A percentile compares a stretch with the other conserved stretches of the same genome.
Conservation (phyloP, 2,888 invertebrate species). For the Trachelus iudaicus region DNA sequence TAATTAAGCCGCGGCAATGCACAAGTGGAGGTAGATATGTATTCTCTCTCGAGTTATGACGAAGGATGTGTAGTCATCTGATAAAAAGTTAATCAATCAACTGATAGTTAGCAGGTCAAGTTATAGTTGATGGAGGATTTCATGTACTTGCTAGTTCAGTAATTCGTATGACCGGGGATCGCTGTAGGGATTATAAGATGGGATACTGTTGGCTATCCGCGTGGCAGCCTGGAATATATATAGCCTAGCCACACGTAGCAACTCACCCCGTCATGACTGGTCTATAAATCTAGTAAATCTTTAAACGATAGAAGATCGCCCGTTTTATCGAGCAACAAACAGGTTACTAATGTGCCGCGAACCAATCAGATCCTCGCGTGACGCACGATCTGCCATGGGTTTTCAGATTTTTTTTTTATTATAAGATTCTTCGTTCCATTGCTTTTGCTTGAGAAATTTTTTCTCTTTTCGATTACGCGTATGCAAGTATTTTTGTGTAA, state of each 20-base stretch:
- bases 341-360: slow-evolving; percentile 52
- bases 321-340: slow-evolving; percentile 55
- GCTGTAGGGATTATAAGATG: not conserved
- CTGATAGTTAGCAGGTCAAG: not conserved
- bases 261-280: slow-evolving; percentile 29
- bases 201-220: not conserved
- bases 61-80: not conserved
- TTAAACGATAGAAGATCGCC: slow-evolving; percentile 41
- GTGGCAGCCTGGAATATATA: not conserved
- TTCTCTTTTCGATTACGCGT: not conserved
- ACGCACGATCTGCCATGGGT: slow-evolving; percentile 37
- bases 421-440: not conserved
- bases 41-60: not conserved
- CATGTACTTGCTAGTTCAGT: not conserved
- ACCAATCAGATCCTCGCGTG: slow-evolving; percentile 48
- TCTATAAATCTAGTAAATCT: slow-evolving; percentile 57
- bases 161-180: not conserved
- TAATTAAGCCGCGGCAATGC: not conserved
- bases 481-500: not conserved
- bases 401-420: slow-evolving; percentile 16
- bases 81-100: not conserved
- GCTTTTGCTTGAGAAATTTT: not conserved
- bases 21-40: not conserved
- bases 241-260: not conserved
- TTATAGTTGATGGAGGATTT: not conserved